phyloP scores from a whole-genome alignment of 2,113 vertebrate genomes.

The Semnornis frantzii region DNA sequence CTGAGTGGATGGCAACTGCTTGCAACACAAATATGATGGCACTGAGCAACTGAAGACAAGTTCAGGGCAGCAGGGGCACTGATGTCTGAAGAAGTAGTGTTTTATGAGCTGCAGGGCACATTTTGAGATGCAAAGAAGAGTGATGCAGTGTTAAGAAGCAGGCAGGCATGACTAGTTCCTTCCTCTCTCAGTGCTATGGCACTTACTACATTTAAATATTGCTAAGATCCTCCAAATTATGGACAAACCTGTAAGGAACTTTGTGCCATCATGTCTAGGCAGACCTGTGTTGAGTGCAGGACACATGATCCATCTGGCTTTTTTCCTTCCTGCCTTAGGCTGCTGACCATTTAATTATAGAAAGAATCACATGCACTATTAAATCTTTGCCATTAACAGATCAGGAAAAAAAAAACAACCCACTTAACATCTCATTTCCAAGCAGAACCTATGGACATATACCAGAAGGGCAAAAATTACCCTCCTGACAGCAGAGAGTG shows the following conservation, averaged over 20 bases:
- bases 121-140: background rate
- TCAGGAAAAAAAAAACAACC: slow-evolving; percentile 8
- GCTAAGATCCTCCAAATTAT: background rate
- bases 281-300: background rate
- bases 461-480: background rate
- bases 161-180: background rate
- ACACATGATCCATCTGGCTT: background rate
- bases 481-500: background rate
- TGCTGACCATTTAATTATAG: background rate
- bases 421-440: background rate
- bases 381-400: background rate
- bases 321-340: background rate
- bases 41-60: background rate
- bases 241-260: background rate
- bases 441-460: background rate
- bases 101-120: background rate
- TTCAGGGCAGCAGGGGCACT: background rate
- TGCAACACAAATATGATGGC: background rate
- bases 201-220: background rate
- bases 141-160: background rate
- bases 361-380: background rate
- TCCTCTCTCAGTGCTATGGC: background rate
- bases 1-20: background rate
- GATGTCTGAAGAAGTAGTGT: background rate
- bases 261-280: background rate